Base-by-base conservation (phyloP, 2,888 invertebrate genomes). In the Microctonus brassicae region DNA sequence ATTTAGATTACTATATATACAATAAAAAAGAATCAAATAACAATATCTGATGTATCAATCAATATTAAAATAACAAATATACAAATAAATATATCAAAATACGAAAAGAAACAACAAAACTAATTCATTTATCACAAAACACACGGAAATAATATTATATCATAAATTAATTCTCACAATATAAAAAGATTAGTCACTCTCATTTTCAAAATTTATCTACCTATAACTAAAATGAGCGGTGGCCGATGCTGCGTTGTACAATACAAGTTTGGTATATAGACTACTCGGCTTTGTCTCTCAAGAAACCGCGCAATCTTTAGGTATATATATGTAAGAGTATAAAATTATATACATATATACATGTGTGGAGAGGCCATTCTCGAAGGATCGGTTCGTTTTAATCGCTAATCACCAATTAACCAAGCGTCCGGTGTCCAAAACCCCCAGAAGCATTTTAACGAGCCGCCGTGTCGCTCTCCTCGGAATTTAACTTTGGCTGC, bases 391-490 rank as follows among this genome's bases (percentile, higher is more conserved):
- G 81, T 85, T 86, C 83, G 86, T 87, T 87, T 87, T 87, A 87
- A 87, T 87, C 86, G 86, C 85, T 87, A 87, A 87, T 87, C 87
- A 86, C 87, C 87, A 87, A 87, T 87, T 87, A 87, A 86, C 86
- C 83, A 78, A 79, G 80, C 83, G 83, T 86, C 84, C 83, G 82
- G 82, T 82, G 83, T 81, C 86, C 86, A 78, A 87, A 87, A 86
- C 82, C 83, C 85, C 83, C 86, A 85, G 85, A 87, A 87, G 85
- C 86, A 87, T 87, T 87, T 87, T 87, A 87, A 87, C 87, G 87
- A 87, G 86, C 86, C 85, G 86, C 85, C 82, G 83, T 86, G 87
- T 86, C 85, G 85, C 78, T 77, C 77, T 80, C 78, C 75, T 81
- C 81, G 87, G 87, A 87, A 87, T 87, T 87, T 86, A 77, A 85